Evolutionary conservation across 2,113 vertebrate species (phyloP).

Genomic region (Synchiropus splendidus): DNA sequence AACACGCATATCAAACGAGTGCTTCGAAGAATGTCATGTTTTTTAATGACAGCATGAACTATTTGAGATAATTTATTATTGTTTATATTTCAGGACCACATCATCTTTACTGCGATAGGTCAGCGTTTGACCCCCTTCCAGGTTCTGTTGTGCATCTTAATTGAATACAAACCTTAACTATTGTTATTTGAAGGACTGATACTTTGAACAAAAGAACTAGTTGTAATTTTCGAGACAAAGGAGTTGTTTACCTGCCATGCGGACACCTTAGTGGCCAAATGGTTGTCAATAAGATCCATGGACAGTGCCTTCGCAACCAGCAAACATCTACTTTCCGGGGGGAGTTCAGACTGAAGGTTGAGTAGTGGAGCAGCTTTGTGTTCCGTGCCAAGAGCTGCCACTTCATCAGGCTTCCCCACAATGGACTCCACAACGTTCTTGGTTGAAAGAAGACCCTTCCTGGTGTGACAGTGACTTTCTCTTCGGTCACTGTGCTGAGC

Average conservation of each 20-base stretch:
- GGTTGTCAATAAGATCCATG: conserved; percentile 65
- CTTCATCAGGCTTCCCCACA: conserved; percentile 3
- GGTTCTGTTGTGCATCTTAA: too few relatives aligned
- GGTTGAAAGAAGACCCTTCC: conserved; percentile 4
- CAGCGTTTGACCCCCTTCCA: too few relatives aligned
- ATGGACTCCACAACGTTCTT: conserved; percentile 1
- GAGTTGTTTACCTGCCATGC: conserved; percentile 80
- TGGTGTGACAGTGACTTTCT: conserved; percentile 1
- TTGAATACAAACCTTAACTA: too few relatives aligned
- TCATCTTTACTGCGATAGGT: too few relatives aligned
- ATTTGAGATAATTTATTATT: too few relatives aligned
- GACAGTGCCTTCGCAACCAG: conserved; percentile 82
- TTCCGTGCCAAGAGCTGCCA: conserved; percentile 14
- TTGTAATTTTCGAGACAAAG: too few relatives aligned
- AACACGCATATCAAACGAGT: too few relatives aligned
- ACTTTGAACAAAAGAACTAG: too few relatives aligned
- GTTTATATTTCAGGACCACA: too few relatives aligned
- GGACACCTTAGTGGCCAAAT: conserved; percentile 70
- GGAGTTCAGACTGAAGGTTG: conserved; percentile 67
- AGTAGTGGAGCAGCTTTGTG: conserved; percentile 44
- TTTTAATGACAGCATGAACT: too few relatives aligned
- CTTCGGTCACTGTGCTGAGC: conserved; percentile 54
- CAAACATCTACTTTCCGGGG: conserved; percentile 69
- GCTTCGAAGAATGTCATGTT: too few relatives aligned
- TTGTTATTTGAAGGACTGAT: too few relatives aligned